Conservation (phyloP, 2,888 invertebrate genomes). For the Protophormia terraenovae region DNA sequence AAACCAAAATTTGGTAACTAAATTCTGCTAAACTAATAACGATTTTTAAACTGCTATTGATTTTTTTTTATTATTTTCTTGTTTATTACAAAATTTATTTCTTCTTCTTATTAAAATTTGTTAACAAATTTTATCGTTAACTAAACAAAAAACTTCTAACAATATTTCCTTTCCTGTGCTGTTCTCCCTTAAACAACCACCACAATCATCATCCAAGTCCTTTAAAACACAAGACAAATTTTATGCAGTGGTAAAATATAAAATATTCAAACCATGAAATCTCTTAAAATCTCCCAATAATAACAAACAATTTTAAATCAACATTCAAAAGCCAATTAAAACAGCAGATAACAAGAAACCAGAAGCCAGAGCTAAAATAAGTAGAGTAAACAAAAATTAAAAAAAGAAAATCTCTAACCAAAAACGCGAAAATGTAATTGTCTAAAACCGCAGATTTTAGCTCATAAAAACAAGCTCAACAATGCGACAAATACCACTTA, state of each 20-base stretch:
- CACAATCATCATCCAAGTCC: constrained; percentile 2
- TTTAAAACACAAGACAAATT: neutral
- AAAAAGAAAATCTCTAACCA: neutral
- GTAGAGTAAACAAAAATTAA: neutral
- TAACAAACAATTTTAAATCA: neutral
- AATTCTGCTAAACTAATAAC: too few species aligned
- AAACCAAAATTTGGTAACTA: too few species aligned
- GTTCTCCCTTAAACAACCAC: too few species aligned
- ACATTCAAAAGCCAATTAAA: constrained; percentile 33
- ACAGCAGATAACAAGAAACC: neutral
- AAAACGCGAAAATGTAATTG: neutral
- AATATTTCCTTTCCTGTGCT: too few species aligned
- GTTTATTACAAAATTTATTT: too few species aligned
- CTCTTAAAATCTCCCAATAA: neutral
- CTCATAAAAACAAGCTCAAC: neutral
- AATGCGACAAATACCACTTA: neutral
- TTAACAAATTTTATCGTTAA: too few species aligned
- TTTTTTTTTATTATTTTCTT: too few species aligned
- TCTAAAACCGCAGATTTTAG: neutral
- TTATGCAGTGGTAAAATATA: neutral
- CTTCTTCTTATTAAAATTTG: too few species aligned
- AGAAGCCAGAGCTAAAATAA: too few species aligned
- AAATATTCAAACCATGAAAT: neutral
- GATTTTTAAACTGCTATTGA: too few species aligned
- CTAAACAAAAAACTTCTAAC: too few species aligned